Percentiles rank a stretch among this genome's conserved stretches.
phyloP scores from a whole-genome alignment of 2,113 vertebrate genomes.

The Loxodonta africana region DNA sequence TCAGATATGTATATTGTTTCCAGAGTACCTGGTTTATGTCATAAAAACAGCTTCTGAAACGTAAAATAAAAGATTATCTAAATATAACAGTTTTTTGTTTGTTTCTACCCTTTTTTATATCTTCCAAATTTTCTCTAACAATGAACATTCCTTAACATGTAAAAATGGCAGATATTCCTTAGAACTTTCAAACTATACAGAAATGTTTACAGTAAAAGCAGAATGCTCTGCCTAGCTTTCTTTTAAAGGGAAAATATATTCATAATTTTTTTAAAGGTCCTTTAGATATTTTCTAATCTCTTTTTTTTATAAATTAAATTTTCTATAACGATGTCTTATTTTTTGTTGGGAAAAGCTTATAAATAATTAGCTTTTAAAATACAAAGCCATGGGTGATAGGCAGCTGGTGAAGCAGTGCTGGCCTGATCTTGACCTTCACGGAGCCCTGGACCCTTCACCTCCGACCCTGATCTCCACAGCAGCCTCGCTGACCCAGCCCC shows the following conservation, averaged over 20 bases:
- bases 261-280: neutral
- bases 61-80: conserved; percentile 33
- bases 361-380: neutral
- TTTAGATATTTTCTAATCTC: neutral
- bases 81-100: neutral
- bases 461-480: neutral
- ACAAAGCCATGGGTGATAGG: neutral
- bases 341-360: neutral
- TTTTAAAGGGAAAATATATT: conserved; percentile 28
- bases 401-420: neutral
- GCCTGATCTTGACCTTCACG: conserved; percentile 60
- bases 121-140: conserved; percentile 25
- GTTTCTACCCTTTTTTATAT: conserved; percentile 11
- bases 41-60: conserved; percentile 44
- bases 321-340: conserved; percentile 31
- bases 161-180: neutral
- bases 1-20: neutral
- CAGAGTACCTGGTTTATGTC: neutral
- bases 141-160: neutral
- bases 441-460: neutral
- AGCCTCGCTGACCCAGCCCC: conserved; percentile 33
- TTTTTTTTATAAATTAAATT: neutral
- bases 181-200: neutral
- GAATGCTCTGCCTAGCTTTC: neutral
- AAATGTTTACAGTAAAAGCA: conserved; percentile 39